Evolutionary conservation across 2,888 invertebrate species (phyloP).

Genomic region (Phoronis australis): DNA sequence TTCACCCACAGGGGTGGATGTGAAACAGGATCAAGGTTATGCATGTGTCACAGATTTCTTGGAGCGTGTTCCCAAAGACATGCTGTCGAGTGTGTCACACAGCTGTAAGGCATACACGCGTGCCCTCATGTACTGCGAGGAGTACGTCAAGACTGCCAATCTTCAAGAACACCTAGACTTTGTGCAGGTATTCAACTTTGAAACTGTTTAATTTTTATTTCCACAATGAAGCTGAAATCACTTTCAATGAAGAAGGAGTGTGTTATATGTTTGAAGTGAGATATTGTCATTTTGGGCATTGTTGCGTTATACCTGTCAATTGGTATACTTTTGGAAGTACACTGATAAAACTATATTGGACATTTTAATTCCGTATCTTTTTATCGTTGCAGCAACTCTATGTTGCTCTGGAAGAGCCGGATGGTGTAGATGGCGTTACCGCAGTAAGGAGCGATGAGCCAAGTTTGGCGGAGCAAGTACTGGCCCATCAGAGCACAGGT

Average conservation of each 20-base stretch:
- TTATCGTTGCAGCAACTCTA: slow-evolving; percentile 71
- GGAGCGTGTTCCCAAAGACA: slow-evolving; percentile 50
- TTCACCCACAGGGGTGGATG: slow-evolving; percentile 2
- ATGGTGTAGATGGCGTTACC: slow-evolving; percentile 75
- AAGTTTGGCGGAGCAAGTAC: slow-evolving; percentile 73
- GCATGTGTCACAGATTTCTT: slow-evolving; percentile 41
- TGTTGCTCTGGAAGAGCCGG: slow-evolving; percentile 80
- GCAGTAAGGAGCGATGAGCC: slow-evolving; percentile 72
- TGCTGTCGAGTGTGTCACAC: slow-evolving; percentile 52
- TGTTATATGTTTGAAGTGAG: not conserved
- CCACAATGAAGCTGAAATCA: no score
- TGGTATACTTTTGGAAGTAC: no score
- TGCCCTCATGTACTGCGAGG: slow-evolving; percentile 54
- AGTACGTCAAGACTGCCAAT: slow-evolving; percentile 41
- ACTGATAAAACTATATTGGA: no score
- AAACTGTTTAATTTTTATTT: no score
- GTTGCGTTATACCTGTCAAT: not conserved
- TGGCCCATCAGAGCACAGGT: slow-evolving; percentile 79
- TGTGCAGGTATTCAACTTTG: slow-evolving; percentile 43
- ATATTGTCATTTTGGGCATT: slow-evolving; percentile 2
- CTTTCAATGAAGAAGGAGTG: no score
- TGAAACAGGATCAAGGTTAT: slow-evolving; percentile 30
- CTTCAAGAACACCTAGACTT: slow-evolving; percentile 51
- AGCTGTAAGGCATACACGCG: slow-evolving; percentile 54
- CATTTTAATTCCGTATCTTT: no score